Base-by-base conservation (phyloP, 2,888 invertebrate species). In the Nomada goodeniana region DNA sequence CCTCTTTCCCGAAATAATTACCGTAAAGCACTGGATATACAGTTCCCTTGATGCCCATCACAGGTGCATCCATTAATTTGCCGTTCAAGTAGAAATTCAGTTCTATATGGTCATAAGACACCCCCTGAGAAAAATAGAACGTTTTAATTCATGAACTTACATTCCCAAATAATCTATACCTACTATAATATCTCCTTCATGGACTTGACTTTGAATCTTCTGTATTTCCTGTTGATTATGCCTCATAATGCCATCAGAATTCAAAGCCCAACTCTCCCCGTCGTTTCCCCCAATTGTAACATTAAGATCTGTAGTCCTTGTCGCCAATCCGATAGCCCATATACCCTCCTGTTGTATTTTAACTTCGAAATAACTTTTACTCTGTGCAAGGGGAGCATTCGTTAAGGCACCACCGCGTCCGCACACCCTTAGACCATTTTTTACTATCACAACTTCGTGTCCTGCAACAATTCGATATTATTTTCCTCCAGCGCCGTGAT, bases 321-420 rank as follows among this genome's bases (percentile, higher is more conserved):
- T 98, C 13, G 98, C 99, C 79, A 99, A 94, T 2, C 99, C 99
- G 18, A 99, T 96, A 2, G 98, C 98, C 99, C 99, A 99, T 52
- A 97, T 96, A 91, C 99, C 99, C 83, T 97, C 97, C 93, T 99
- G 99, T 94, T 99, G 99, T 75, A 99, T 95, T 95, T 99, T 99
- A 9, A 99, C 97, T 95, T 99, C 99, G 94, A 99, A 99, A 94
- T 99, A 99, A 3, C 99, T 97, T 94, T 99, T 99, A 91, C 98
- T 98, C 94, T 99, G 99, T 15, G 98, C 97, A 65, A 99, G 95
- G 0, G 99, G 99, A 10, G 98, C 98, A 92, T 98, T 99, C 15
- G 98, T 98, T 64, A 99, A 94, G 0, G 98, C 98, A 79, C 98
- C 99, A 26, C 99, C 99, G 0, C 98, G 97, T 1, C 99, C 99